Evolutionary conservation across 1,140 invertebrate genomes (phyloP), one percentile per base, ranked within the genome.

Genomic region (Lepidotrigona ventralis): DNA sequence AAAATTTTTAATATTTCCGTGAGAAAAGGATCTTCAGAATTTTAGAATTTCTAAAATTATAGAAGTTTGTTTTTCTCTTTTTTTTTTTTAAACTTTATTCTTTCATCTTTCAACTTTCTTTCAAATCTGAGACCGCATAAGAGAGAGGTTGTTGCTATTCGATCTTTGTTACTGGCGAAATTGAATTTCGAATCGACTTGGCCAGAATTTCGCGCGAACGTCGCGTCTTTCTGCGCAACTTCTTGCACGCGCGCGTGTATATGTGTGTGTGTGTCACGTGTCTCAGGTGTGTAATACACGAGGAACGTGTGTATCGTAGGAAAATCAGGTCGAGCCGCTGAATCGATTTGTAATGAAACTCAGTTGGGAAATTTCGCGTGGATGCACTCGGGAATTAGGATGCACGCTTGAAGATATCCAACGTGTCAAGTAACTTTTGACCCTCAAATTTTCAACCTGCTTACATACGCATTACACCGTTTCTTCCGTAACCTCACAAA

Each of bases 321-420:
- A 54, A 73, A 73, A 73, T 81, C 79, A 73, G 70, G 79, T 63
- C 79, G 39, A 81, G n/a, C 46, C 79, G 58, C 58, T 33, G 79
- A 73, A 80, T 81, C 79, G 70, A 81, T 81, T 54, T 64, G 46
- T 81, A 74, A 74, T 74, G 58, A 73, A 66, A 73, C 39, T 81
- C 70, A 33, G 58, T 64, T 53, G 79, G 58, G 79, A 63, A 73
- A 80, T 81, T 73, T 73, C n/a, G 26, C 78, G 33, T 9, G 70
- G 56, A 73, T 73, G 8, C 29, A n/a, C 54, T 64, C 21, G 56
- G 21, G 64, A 64, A 73, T 73, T 81, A 81, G 53, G 39, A 63
- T 29, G 11, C 39, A 3, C 12, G 53, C 14, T 39, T 53, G 39
- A 21, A 79, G 58, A 58, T 79, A 53, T 21, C 39, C 17, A 12